Conservation (phyloP, 2,797 vertebrate genomes). For the Platyrinchus mystaceus region DNA sequence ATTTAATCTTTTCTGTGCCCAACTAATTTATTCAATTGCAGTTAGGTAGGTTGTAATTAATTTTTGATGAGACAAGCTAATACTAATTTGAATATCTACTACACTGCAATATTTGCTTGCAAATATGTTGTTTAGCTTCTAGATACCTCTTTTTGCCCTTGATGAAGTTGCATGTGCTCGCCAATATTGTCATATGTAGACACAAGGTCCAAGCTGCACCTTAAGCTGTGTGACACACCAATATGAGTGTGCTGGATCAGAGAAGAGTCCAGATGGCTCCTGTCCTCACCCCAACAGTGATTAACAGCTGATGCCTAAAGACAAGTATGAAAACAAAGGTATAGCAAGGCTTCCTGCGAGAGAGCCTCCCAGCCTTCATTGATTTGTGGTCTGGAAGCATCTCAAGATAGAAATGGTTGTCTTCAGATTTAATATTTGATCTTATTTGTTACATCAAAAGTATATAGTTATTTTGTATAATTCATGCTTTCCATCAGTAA, state of each 20-base stretch:
- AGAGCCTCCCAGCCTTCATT: neutral
- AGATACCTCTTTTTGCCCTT: neutral
- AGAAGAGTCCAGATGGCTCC: neutral
- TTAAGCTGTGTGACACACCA: neutral
- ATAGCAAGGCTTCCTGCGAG: neutral
- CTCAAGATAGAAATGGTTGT: neutral
- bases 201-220: neutral
- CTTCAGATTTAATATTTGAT: neutral
- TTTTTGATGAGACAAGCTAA: constrained; percentile 18
- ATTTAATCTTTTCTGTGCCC: neutral
- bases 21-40: constrained; percentile 2
- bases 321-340: neutral
- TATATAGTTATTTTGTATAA: constrained; percentile 23
- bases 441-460: neutral
- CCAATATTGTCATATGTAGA: neutral
- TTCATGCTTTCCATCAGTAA: constrained; percentile 9
- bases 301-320: neutral
- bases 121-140: neutral
- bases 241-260: neutral
- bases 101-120: neutral
- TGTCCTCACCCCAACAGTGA: neutral
- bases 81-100: neutral
- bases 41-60: neutral
- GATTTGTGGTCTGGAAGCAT: constrained; percentile 23
- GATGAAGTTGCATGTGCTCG: neutral